A percentile compares a stretch with the other conserved stretches of the same genome.
phyloP scores from a whole-genome alignment of 1,140 invertebrate genomes.

The Marisa cornuarietis region DNA sequence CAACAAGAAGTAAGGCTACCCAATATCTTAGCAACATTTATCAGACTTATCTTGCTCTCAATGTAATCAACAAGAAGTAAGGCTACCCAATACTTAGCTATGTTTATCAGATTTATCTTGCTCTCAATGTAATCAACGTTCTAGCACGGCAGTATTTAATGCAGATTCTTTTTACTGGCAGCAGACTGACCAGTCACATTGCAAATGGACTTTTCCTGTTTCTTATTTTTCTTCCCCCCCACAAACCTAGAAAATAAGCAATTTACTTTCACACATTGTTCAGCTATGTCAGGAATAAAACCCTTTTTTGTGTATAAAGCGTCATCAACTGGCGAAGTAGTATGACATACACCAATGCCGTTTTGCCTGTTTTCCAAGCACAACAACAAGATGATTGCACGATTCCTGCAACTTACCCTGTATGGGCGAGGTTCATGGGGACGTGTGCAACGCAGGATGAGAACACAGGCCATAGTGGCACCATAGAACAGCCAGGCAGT shows the following conservation, averaged over 20 bases:
- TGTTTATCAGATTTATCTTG: too few species aligned
- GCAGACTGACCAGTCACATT: too few species aligned
- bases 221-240: background rate
- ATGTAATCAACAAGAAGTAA: too few species aligned
- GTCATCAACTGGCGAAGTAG: background rate
- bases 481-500: conserved; percentile 60
- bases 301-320: background rate
- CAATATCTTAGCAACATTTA: too few species aligned
- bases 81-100: too few species aligned
- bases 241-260: background rate
- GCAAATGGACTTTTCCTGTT: too few species aligned
- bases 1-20: too few species aligned
- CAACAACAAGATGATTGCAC: background rate
- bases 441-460: conserved; percentile 78
- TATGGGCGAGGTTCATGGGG: conserved; percentile 78
- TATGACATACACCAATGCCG: too few species aligned
- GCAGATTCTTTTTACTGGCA: too few species aligned
- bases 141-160: too few species aligned
- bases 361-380: background rate
- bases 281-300: background rate
- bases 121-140: too few species aligned
- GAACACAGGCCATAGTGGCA: conserved; percentile 79
- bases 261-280: background rate
- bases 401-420: conserved; percentile 67
- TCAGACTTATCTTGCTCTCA: too few species aligned